Conservation (phyloP, 1,140 invertebrate species). For the Leucophenga varia region DNA sequence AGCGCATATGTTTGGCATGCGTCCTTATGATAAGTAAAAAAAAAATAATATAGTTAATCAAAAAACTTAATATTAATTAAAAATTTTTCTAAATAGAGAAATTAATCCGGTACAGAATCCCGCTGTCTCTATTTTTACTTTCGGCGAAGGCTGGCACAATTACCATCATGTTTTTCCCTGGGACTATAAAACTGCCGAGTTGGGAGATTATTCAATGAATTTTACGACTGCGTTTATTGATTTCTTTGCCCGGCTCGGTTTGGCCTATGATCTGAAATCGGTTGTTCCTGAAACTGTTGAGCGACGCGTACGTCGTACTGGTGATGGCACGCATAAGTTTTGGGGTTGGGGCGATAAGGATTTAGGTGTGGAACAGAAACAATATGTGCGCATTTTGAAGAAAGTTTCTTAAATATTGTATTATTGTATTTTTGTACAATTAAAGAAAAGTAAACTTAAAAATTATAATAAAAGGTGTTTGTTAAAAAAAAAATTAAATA, state of each 20-base stretch:
- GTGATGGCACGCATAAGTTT: slow-evolving; percentile 72
- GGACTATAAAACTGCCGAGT: slow-evolving; percentile 85
- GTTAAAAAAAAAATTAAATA: background rate
- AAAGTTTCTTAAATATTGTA: too few relatives aligned
- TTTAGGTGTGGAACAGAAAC: slow-evolving; percentile 65
- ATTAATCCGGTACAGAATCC: slow-evolving; percentile 75
- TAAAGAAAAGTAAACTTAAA: slow-evolving; percentile 4
- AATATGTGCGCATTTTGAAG: slow-evolving; percentile 63
- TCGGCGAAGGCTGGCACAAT: slow-evolving; percentile 90
- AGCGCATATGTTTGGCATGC: slow-evolving; percentile 86
- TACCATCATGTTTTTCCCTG: slow-evolving; percentile 93
- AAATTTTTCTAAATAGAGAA: slow-evolving; percentile 39
- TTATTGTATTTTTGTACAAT: slow-evolving; percentile 1
- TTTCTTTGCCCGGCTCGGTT: slow-evolving; percentile 76
- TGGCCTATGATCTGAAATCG: slow-evolving; percentile 84
- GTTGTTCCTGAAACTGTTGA: slow-evolving; percentile 70
- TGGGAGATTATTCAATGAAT: slow-evolving; percentile 76
- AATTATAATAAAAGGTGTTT: slow-evolving; percentile 3
- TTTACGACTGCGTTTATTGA: slow-evolving; percentile 83
- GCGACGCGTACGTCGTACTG: slow-evolving; percentile 69
- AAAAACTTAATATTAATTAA: background rate
- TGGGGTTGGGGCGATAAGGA: slow-evolving; percentile 84
- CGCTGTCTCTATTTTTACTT: slow-evolving; percentile 66
- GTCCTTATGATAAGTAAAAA: slow-evolving; percentile 90
- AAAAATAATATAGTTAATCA: too few relatives aligned